Percentiles rank a stretch among this genome's conserved stretches.
Evolutionary conservation across 2,113 vertebrate genomes (phyloP).

Genomic region (Ia io): DNA sequence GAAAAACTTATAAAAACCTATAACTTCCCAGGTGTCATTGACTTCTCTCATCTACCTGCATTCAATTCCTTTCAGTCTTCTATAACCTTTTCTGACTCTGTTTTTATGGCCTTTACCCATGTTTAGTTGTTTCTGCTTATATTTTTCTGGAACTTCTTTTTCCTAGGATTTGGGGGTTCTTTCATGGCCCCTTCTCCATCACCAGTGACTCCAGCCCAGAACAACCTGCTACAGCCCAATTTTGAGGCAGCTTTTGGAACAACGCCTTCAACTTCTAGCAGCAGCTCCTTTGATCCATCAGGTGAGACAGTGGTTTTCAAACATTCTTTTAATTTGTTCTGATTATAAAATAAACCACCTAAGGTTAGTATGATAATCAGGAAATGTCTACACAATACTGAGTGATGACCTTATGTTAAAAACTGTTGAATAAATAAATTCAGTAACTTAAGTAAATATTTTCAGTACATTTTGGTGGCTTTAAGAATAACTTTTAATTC

Average conservation of each 20-base stretch:
- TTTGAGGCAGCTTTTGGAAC: slow-evolving; percentile 87
- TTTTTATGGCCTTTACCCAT: background rate
- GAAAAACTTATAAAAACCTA: background rate
- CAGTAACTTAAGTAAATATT: background rate
- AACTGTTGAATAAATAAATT: background rate
- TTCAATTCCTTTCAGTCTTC: background rate
- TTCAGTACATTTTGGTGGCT: background rate
- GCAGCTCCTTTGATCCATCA: slow-evolving; percentile 92
- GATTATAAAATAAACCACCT: background rate
- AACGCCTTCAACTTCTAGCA: slow-evolving; percentile 82
- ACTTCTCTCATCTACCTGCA: background rate
- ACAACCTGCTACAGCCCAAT: slow-evolving; percentile 88
- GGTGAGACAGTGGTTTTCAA: slow-evolving; percentile 82
- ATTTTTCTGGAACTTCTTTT: slow-evolving; percentile 33
- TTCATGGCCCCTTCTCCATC: slow-evolving; percentile 87
- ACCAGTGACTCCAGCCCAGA: slow-evolving; percentile 87
- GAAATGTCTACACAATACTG: background rate
- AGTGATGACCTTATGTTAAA: slow-evolving; percentile 18
- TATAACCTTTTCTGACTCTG: background rate
- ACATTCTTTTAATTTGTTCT: background rate
- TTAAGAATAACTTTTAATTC: slow-evolving; percentile 40
- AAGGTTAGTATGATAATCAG: background rate
- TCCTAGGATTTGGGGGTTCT: slow-evolving; percentile 86
- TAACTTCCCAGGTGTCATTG: background rate
- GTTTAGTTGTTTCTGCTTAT: slow-evolving; percentile 4